Evolutionary conservation across 2,888 invertebrate species (phyloP).

Genomic region (Clivina fossor): DNA sequence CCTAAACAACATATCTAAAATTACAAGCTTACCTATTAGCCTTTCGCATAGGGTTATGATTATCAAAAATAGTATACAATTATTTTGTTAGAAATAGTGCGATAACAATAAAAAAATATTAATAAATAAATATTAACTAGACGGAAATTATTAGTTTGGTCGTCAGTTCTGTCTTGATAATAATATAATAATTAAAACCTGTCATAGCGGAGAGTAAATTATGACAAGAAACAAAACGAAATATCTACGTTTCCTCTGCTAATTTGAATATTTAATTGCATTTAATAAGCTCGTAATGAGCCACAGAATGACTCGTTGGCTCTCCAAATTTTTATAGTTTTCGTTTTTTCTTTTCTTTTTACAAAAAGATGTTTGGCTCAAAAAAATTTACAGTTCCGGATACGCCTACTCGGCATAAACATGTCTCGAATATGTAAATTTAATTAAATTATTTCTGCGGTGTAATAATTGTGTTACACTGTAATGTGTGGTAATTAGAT

Average conservation of each 20-base stretch:
- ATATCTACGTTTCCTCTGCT: constrained; percentile 24
- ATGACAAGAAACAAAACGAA: constrained; percentile 30
- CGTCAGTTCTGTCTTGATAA: constrained; percentile 10
- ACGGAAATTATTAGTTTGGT: too few species aligned
- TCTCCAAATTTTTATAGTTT: neutral
- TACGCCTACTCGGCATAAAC: constrained; percentile 40
- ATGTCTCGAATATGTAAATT: constrained; percentile 38
- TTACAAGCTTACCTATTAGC: constrained; percentile 3
- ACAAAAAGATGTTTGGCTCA: constrained; percentile 12
- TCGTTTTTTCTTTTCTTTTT: constrained; percentile 14
- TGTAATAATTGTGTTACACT: constrained; percentile 31
- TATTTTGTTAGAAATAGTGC: constrained; percentile 15
- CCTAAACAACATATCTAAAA: constrained; percentile 2
- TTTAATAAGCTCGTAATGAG: constrained; percentile 31
- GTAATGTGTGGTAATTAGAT: constrained; percentile 32
- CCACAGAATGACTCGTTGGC: constrained; percentile 4
- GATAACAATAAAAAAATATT: constrained; percentile 18
- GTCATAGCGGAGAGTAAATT: constrained; percentile 23
- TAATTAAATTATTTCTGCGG: constrained; percentile 36
- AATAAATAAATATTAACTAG: constrained; percentile 10
- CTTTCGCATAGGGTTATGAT: constrained; percentile 5
- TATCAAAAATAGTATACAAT: constrained; percentile 20
- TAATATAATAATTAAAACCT: constrained; percentile 30
- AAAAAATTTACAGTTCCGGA: constrained; percentile 38
- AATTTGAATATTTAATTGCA: constrained; percentile 32